phyloP scores from a whole-genome alignment of 2,113 vertebrate genomes.

The Oceanodroma tethys region DNA sequence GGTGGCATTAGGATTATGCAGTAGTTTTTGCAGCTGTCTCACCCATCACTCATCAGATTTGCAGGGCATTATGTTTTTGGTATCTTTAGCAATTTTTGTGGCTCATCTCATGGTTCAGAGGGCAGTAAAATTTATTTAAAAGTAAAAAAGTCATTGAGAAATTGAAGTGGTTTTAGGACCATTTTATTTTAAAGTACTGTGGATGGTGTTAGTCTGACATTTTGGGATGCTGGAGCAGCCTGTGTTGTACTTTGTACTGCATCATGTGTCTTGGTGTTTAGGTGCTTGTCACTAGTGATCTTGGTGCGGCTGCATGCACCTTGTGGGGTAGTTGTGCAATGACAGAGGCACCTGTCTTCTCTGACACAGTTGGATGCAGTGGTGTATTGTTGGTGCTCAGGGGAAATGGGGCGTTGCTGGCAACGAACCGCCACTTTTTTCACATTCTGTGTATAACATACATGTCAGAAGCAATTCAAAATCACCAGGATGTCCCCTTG shows the following conservation, averaged over 20 bases:
- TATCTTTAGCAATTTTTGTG: not conserved
- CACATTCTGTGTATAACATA: accelerated
- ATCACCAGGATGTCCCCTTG: not conserved
- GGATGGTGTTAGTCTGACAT: not conserved
- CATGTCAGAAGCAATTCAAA: not conserved
- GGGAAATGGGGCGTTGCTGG: not conserved
- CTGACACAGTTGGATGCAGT: not conserved
- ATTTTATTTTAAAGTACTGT: not conserved
- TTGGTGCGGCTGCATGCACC: not conserved
- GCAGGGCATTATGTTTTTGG: not conserved
- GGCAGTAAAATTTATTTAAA: not conserved
- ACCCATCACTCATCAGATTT: not conserved
- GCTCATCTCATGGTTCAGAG: not conserved
- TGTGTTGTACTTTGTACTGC: no score
- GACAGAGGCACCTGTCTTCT: not conserved
- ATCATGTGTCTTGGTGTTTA: not conserved
- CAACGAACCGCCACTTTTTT: not conserved
- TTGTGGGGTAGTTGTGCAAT: not conserved
- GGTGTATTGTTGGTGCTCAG: not conserved
- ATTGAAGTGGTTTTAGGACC: not conserved
- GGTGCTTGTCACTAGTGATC: not conserved
- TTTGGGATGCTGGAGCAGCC: not conserved
- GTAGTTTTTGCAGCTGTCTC: not conserved
- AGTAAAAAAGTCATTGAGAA: not conserved
- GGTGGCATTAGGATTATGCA: not conserved